phyloP scores from a whole-genome alignment of 2,888 invertebrate genomes.

The Apomyelois bistriatella region DNA sequence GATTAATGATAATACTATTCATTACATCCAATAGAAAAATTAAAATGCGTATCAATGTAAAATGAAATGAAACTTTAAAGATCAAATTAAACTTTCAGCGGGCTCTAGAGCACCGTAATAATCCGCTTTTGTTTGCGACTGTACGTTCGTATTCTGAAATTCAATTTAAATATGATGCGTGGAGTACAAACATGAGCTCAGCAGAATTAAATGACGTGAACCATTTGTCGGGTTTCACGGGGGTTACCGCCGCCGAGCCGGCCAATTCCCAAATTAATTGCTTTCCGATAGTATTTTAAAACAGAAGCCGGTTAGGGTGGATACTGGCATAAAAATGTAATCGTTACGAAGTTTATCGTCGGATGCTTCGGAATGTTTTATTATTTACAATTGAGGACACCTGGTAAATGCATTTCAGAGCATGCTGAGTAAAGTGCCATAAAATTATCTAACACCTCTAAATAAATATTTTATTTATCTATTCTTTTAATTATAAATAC shows the following conservation, averaged over 20 bases:
- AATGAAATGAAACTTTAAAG: conserved; percentile 40
- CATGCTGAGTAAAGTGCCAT: no score
- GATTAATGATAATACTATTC: no score
- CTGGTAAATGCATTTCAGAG: no score
- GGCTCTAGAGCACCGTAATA: conserved; percentile 43
- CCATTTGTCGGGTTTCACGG: conserved; percentile 63
- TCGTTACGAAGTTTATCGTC: no score
- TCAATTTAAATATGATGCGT: conserved; percentile 76
- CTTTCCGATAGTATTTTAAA: conserved; percentile 64
- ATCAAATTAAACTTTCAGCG: conserved; percentile 43
- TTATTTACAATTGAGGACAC: no score
- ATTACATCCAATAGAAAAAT: no score
- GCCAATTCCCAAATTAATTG: conserved; percentile 68
- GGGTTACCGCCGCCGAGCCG: conserved; percentile 36
- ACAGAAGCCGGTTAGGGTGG: conserved; percentile 32
- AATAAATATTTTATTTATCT: no score
- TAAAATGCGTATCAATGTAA: conserved; percentile 12
- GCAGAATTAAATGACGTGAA: conserved; percentile 71
- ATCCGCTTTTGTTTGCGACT: conserved; percentile 59
- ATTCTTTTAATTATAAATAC: no score
- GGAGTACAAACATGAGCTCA: conserved; percentile 72
- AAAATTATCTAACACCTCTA: no score
- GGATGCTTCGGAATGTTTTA: no score
- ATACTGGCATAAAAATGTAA: no score
- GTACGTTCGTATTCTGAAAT: conserved; percentile 59